These are phyloP conservation scores for Schizopygopsis pylzovi DNA, from an alignment of 2,797 vertebrate genomes.

Conservation along the genomic window DNA sequence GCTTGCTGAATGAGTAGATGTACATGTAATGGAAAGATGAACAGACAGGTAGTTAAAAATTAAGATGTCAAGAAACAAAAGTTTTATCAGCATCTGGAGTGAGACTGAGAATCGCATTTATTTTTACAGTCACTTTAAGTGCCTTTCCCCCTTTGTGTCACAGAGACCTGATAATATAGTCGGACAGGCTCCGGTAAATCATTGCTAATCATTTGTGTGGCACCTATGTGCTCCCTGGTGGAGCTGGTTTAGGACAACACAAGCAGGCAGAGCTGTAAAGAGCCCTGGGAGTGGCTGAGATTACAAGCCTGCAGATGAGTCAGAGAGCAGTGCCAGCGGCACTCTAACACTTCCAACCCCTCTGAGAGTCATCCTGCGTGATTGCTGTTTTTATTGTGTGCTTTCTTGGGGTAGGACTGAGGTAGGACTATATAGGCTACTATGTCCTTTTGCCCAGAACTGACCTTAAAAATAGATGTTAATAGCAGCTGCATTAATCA, in stretches of 20 bases:
- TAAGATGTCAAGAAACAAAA: slow-evolving; percentile 1
- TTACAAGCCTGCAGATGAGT: slow-evolving; percentile 34
- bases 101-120: background rate
- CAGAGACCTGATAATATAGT: background rate
- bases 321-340: slow-evolving; percentile 1
- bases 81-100: background rate
- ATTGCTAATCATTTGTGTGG: slow-evolving; percentile 37
- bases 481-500: background rate
- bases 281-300: background rate
- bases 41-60: background rate
- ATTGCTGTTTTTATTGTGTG: background rate
- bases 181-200: slow-evolving; percentile 29
- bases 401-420: background rate
- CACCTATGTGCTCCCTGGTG: slow-evolving; percentile 25
- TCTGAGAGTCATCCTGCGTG: background rate
- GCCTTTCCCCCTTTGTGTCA: background rate
- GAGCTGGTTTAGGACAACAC: slow-evolving; percentile 27
- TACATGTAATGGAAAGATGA: slow-evolving; percentile 2
- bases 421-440: background rate
- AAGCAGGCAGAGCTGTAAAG: slow-evolving; percentile 17
- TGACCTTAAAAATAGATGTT: background rate
- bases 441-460: background rate
- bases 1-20: background rate
- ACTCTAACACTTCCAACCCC: background rate
- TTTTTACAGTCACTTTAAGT: slow-evolving; percentile 19